Base-by-base conservation (phyloP, 2,797 vertebrate species). In the Lepilemur septentrionalis region DNA sequence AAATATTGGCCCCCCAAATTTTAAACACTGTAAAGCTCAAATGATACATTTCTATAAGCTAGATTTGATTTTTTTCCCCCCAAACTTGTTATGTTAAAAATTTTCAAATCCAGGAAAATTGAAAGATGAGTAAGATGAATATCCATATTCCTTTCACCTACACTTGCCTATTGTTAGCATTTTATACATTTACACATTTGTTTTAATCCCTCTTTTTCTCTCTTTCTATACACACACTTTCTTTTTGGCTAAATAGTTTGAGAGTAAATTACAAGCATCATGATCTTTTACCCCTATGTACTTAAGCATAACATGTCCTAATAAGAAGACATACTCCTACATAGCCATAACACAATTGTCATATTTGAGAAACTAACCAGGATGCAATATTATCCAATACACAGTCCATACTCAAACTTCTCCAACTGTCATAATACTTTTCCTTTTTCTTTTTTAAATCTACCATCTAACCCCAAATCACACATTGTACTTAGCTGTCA, bases 61-160 rank as follows among this genome's bases (percentile, higher is more conserved):
- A 67, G 14, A 55, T 57, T 89, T 7, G 5, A 59, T 57, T 92
- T 11, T 95, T n/a, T 48, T 38, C 38, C 86, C 20, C 7, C 38
- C 55, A 41, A 92, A 83, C 10, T 92, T 41, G 59, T 65, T n/a
- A 81, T 48, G 25, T 48, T 61, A n/a, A 76, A 91, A 76, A 86
- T 22, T 61, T 80, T 80, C 59, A 80, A 91, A 82, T 57, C 59
- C 20, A 81, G 32, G n/a, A n/a, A 95, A 79, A 50, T 41, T 50
- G 32, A 95, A 84, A 95, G 69, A 79, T 52, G 57, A 72, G 8
- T 78, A 92, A 69, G 30, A 50, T 69, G 50, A 96, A 70, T 55
- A 22, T 4, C 57, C 23, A 2, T 30, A 43, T 50, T 73, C 12
- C 28, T 11, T 87, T 83, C 22, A 41, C 38, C 2, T 3, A 73